Base-by-base conservation (phyloP, 2,888 invertebrate species). In the Ornithoptera priamus region DNA sequence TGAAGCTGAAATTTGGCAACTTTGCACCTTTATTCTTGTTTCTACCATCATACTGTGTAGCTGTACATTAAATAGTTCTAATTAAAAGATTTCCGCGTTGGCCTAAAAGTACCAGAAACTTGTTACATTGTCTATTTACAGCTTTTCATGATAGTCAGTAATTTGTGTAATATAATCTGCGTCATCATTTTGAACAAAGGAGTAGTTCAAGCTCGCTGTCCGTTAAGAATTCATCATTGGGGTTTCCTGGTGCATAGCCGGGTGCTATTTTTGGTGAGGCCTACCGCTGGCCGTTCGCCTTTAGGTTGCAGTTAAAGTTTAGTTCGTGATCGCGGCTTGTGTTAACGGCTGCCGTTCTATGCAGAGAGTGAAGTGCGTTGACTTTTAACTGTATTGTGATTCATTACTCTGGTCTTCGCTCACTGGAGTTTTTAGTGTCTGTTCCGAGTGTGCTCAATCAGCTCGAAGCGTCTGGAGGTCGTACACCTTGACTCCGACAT, bases 351-450 rank as follows among this genome's bases (percentile, higher is more conserved):
- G 59, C 63, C 66, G 69, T 69, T 84, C 83, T 84, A 85, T 86
- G 84, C 83, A 84, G 79, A 79, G 81, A 86, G 89, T 89, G 87
- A 85, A 90, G 92, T 91, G 91, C 91, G 86, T 92, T 92, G 92
- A 92, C 92, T 86, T 84, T 82, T 92, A 91, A 91, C 91, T 85
- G 90, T 91, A 81, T 77, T 81, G 91, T 91, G 92, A 91, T 84
- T 91, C 90, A 90, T 86, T 82, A 84, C 84, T 82, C 84, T 79
- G 78, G 80, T 82, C 77, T 81, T 81, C 78, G 82, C 79, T 79
- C 83, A 73, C 69, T 69, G 77, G 76, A 78, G 79, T 83, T 84
- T 83, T 81, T 82, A 81, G 83, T 86, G 86, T 87, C 85, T 85
- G 87, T 85, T 85, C 84, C 82, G 86, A 87, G 90, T 89, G 86